Base-by-base conservation (phyloP, 1,140 invertebrate genomes). In the Achatina immaculata region DNA sequence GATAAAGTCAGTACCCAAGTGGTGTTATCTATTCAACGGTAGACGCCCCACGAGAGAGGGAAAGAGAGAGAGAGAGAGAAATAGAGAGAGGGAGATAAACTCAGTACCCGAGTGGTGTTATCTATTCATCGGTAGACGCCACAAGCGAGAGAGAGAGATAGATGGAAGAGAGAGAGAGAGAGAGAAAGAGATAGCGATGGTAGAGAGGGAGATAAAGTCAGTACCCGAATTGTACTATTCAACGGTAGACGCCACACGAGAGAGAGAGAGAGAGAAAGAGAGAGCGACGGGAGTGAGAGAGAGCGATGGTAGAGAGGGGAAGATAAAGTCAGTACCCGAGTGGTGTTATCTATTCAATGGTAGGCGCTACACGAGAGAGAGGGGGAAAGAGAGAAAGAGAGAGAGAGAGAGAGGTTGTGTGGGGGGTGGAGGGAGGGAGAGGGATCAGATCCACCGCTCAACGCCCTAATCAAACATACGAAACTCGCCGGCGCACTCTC, bases 1-100 rank as follows among this genome's bases (percentile, higher is more conserved):
- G 16, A 42, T 9, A 6, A n/a, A n/a, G n/a, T n/a, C n/a, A n/a
- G n/a, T n/a, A n/a, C n/a, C n/a, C n/a, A n/a, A n/a, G n/a, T n/a
- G n/a, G n/a, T 6, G 38, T 11, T 58, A 42, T 14, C 21, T 24
- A 9, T 28, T 66, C 7, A 19, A 19, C 4, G 31, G 28, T 7
- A 38, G 40, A 38, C 9, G 9, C 40, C 7, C 16, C 40, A 21
- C 7, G 11, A 19, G 7, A 14, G 14, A 58, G 19, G 7, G 14
- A n/a, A 40, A 78, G 48, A 78, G 75, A 40, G 55, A 62, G 48
- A 78, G 48, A 78, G 75, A 62, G 55, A 78, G 43, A 66, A n/a
- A 79, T n/a, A 77, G 2, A 34, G 21, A 36, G 2, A 9, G 1
- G 21, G n/a, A 38, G 28, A 58, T 34, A 6, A 31, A 62, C 55